Base-by-base conservation (phyloP, 2,888 invertebrate genomes). In the Metallyticus violacea region DNA sequence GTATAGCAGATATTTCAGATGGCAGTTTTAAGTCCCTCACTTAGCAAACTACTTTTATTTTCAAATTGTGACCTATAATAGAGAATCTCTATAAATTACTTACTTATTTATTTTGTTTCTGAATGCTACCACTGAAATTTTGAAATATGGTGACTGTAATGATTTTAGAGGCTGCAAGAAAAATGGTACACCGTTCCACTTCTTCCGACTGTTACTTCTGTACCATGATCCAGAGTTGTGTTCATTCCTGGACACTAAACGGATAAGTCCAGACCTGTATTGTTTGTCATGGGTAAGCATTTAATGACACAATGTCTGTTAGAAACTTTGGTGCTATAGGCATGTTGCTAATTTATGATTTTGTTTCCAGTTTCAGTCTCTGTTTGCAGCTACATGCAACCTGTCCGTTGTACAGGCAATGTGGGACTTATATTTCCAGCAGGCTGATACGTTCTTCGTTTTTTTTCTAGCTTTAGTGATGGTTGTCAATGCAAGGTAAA, bases 141-240 rank as follows among this genome's bases (percentile, higher is more conserved):
- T n/a, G n/a, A n/a, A n/a, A n/a, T n/a, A n/a, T n/a, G n/a, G n/a
- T n/a, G n/a, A n/a, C n/a, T n/a, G n/a, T n/a, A n/a, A n/a, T 88
- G 88, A 87, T 90, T 91, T 25, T 90, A 94, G 94, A 89, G 93
- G 93, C 82, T 92, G 92, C 88, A 89, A 89, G 77, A 90, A 90
- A 87, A 92, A 92, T 89, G 92, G 92, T 1, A 91, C 92, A 87
- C 92, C 93, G n/a, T 94, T 93, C 90, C 93, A 94, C 90, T 90
- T 95, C 89, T 93, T 95, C 91, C 92, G 95, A 82, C 93, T 99
- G 88, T 93, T 99, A 85, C 92, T 99, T 86, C 95, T 98, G 79
- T 99, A 99, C 92, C 99, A 99, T 92, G 99, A 99, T 92, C 99
- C 99, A 0, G 97, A 99, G 91, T 93, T 99, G 87, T 99, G 99